These are phyloP conservation scores for Camponotus vicinus DNA, from an alignment of 1,140 invertebrate species.

Conservation along the genomic window DNA sequence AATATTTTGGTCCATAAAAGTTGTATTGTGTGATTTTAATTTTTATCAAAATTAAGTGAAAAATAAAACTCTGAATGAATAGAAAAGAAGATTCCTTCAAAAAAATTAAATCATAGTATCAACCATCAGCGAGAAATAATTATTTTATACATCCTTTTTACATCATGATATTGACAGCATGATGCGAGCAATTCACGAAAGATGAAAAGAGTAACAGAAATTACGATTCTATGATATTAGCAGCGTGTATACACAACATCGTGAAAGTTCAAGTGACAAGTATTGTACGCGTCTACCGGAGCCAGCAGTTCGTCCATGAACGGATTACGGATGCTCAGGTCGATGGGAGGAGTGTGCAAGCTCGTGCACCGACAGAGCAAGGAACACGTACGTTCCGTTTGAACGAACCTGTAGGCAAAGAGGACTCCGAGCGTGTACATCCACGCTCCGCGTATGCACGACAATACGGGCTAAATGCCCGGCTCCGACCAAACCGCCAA, in stretches of 20 bases:
- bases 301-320: constrained; percentile 71
- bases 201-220: constrained; percentile 25
- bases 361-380: constrained; percentile 46
- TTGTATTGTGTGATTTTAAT: not conserved
- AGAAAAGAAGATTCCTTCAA: not conserved
- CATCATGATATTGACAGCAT: not conserved
- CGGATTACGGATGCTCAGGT: constrained; percentile 70
- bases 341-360: constrained; percentile 41
- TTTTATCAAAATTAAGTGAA: not conserved
- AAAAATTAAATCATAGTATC: not conserved
- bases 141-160: not conserved
- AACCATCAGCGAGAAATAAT: not conserved
- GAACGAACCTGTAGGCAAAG: constrained; percentile 76
- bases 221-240: constrained; percentile 55
- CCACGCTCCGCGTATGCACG: constrained; percentile 78
- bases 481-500: constrained; percentile 81
- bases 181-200: not conserved
- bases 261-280: constrained; percentile 69
- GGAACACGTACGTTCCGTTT: constrained; percentile 74
- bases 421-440: constrained; percentile 77
- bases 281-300: constrained; percentile 66
- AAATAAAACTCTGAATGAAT: not conserved
- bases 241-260: constrained; percentile 46
- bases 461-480: constrained; percentile 86
- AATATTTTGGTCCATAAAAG: not conserved